Conservation (phyloP, 2,888 invertebrate genomes). For the Leptogaster cylindrica region DNA sequence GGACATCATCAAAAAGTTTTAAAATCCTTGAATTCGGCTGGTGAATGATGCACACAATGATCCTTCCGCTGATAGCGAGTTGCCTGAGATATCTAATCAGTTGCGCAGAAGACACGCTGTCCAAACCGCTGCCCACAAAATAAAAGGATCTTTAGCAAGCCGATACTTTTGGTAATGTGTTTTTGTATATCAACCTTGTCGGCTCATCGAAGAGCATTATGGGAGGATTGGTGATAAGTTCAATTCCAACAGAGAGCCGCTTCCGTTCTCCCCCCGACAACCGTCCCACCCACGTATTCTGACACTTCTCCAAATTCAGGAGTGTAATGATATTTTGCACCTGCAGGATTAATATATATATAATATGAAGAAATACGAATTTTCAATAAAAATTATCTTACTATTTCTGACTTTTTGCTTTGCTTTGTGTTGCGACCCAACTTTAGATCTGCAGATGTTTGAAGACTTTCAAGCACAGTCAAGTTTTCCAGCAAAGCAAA, state of each 20-base stretch:
- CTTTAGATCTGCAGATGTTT: slow-evolving; percentile 84
- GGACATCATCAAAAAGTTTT: slow-evolving; percentile 85
- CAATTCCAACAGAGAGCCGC: slow-evolving; percentile 85
- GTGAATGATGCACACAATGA: slow-evolving; percentile 87
- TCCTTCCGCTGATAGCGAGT: slow-evolving; percentile 80
- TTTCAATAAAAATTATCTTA: slow-evolving; percentile 59
- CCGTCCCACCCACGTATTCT: slow-evolving; percentile 70
- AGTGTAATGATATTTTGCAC: slow-evolving; percentile 70
- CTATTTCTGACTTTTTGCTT: slow-evolving; percentile 73
- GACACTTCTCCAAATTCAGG: slow-evolving; percentile 71
- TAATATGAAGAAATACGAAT: no score
- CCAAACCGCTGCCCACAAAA: slow-evolving; percentile 69
- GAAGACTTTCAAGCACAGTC: slow-evolving; percentile 82
- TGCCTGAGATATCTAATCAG: slow-evolving; percentile 78
- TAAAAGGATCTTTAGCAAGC: background rate
- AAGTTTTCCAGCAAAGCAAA: slow-evolving; percentile 80
- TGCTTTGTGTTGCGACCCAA: slow-evolving; percentile 64
- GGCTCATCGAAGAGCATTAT: slow-evolving; percentile 96
- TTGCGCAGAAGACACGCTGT: slow-evolving; percentile 81
- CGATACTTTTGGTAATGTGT: no score
- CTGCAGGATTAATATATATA: background rate
- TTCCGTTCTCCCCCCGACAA: slow-evolving; percentile 91
- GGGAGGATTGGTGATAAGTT: slow-evolving; percentile 88
- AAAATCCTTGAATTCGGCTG: slow-evolving; percentile 87
- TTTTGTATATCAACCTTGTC: slow-evolving; percentile 69